A percentile compares a stretch with the other conserved stretches of the same genome.
These are phyloP conservation scores for Crambe crambe DNA, from an alignment of 37 sponge, comb jelly and placozoan genomes.

Conservation along the genomic window DNA sequence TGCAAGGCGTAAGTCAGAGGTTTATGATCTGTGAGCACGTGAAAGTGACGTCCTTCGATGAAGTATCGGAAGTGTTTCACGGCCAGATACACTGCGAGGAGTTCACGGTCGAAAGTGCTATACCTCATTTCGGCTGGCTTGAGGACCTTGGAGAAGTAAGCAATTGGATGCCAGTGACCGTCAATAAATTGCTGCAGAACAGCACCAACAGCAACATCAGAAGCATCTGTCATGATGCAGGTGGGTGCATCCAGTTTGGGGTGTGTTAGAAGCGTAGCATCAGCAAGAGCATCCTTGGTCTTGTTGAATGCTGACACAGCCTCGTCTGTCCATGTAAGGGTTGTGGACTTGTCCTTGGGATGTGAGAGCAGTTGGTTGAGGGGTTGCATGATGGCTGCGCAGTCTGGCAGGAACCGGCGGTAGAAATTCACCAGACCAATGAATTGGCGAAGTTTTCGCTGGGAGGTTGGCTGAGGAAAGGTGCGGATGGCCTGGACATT, in stretches of 20 bases:
- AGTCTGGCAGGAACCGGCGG: constrained; percentile 27
- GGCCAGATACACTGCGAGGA: too few species aligned
- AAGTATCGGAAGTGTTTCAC: too few species aligned
- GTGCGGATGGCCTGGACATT: too few species aligned
- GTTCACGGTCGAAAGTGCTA: constrained; percentile 45
- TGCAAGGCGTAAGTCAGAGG: constrained; percentile 5
- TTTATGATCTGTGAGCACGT: constrained; percentile 37
- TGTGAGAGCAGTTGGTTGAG: constrained; percentile 1
- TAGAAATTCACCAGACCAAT: constrained; percentile 38
- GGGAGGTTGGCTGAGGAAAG: not conserved
- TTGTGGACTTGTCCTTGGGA: constrained; percentile 16
- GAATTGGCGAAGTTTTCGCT: constrained; percentile 14
- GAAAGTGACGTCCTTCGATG: constrained; percentile 25
- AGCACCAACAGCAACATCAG: not conserved
- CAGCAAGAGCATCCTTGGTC: constrained; percentile 12
- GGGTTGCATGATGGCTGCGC: too few species aligned
- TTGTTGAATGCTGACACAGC: not conserved
- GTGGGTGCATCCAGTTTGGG: not conserved
- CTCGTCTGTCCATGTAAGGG: constrained; percentile 11
- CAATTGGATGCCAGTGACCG: not conserved
- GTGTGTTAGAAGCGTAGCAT: constrained; percentile 11
- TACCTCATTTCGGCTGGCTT: constrained; percentile 24
- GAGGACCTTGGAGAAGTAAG: not conserved
- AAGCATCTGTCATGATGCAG: not conserved
- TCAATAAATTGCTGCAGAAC: too few species aligned